Evolutionary conservation across 2,888 invertebrate genomes (phyloP).

Genomic region (Xanthorhoe designata): DNA sequence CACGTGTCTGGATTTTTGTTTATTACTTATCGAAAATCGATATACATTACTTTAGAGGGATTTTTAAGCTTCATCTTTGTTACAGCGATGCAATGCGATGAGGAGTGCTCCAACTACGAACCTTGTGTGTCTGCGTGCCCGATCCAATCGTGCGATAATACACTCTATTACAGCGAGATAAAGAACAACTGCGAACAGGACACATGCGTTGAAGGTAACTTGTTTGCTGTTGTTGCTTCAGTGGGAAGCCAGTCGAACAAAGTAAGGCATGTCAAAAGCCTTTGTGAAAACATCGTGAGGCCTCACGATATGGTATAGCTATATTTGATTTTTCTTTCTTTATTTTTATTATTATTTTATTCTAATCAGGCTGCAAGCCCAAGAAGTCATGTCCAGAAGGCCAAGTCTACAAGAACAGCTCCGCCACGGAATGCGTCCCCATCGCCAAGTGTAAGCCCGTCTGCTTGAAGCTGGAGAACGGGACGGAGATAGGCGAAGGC

Average conservation of each 20-base stretch:
- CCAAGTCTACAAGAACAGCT: constrained; percentile 89
- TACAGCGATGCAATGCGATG: constrained; percentile 95
- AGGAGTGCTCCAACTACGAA: constrained; percentile 91
- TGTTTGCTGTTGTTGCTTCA: too few species aligned
- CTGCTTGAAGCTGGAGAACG: constrained; percentile 88
- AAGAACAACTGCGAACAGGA: constrained; percentile 89
- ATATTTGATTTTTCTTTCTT: too few species aligned
- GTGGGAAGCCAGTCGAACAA: too few species aligned
- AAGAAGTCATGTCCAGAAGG: constrained; percentile 89
- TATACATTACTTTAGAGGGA: too few species aligned
- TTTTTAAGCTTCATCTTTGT: background rate
- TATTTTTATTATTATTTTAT: too few species aligned
- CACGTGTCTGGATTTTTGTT: too few species aligned
- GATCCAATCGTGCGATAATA: constrained; percentile 93
- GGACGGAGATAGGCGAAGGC: constrained; percentile 90
- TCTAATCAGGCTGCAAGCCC: constrained; percentile 87
- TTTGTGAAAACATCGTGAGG: too few species aligned
- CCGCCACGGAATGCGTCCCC: constrained; percentile 90
- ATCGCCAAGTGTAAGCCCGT: constrained; percentile 89
- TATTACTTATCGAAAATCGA: background rate
- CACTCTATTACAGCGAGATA: constrained; percentile 86
- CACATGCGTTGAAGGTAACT: constrained; percentile 90
- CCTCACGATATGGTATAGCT: too few species aligned
- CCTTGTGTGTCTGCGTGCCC: constrained; percentile 94
- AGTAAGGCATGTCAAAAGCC: too few species aligned